Conservation (phyloP, 1,140 invertebrate genomes). For the Carcinoscorpius rotundicauda region DNA sequence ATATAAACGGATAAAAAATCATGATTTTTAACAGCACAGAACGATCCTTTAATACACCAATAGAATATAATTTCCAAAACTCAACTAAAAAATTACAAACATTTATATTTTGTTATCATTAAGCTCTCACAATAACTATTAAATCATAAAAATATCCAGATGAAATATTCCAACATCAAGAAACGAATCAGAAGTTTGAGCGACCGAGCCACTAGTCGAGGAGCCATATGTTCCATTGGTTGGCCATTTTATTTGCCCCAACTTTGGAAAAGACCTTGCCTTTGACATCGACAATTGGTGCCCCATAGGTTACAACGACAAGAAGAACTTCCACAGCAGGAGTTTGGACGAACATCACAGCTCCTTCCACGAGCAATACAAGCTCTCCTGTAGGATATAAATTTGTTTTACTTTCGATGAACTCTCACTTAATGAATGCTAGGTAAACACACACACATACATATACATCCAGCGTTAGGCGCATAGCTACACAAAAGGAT, state of each 20-base stretch:
- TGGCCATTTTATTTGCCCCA: constrained; percentile 44
- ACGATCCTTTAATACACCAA: too few relatives aligned
- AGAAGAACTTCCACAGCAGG: constrained; percentile 71
- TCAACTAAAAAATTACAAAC: too few relatives aligned
- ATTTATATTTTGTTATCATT: too few relatives aligned
- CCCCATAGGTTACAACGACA: constrained; percentile 84
- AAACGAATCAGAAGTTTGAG: not conserved
- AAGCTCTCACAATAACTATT: too few relatives aligned
- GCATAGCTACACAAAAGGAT: too few relatives aligned
- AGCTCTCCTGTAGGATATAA: constrained; percentile 45
- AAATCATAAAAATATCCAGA: not conserved
- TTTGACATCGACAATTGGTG: constrained; percentile 73
- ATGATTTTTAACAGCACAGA: too few relatives aligned
- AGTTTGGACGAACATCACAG: constrained; percentile 68
- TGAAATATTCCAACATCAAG: constrained; percentile 8
- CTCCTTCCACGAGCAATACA: constrained; percentile 65
- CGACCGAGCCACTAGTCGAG: not conserved
- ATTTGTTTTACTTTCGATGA: too few relatives aligned
- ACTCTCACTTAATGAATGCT: too few relatives aligned
- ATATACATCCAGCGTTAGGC: too few relatives aligned
- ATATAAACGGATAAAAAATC: too few relatives aligned
- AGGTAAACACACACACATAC: too few relatives aligned
- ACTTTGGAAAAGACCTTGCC: constrained; percentile 78
- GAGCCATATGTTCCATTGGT: not conserved
- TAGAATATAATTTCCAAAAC: too few relatives aligned